phyloP scores from a whole-genome alignment of 2,113 vertebrate genomes.

The Nipponia nippon region DNA sequence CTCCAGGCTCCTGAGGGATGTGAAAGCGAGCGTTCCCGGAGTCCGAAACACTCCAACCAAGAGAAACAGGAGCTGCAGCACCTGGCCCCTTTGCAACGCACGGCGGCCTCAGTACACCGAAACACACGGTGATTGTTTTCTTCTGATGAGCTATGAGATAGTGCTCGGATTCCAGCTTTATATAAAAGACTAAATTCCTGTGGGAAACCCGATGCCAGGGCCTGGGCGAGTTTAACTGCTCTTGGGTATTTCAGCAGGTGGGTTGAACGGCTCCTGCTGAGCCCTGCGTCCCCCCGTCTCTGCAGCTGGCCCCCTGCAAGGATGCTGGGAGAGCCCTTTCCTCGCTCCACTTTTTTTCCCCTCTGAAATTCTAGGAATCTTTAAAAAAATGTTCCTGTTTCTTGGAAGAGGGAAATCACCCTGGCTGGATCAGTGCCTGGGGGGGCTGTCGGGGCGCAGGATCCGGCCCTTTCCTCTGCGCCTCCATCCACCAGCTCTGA shows the following conservation, averaged over 20 bases:
- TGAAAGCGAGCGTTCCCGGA: neutral
- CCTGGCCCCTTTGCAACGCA: accelerated
- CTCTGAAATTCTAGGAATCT: neutral
- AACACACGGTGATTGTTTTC: neutral
- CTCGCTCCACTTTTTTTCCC: neutral
- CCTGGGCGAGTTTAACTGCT: neutral
- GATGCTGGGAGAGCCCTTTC: neutral
- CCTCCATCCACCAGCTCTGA: accelerated
- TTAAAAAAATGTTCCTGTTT: neutral
- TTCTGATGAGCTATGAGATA: neutral
- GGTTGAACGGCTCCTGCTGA: neutral
- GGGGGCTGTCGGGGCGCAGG: neutral
- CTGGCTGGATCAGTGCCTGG: neutral
- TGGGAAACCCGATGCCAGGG: accelerated
- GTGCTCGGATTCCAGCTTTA: neutral
- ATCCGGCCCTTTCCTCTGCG: neutral
- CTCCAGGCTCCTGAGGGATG: neutral
- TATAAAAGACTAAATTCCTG: neutral
- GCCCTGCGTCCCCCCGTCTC: neutral
- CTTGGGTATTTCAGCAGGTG: neutral
- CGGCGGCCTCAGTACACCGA: accelerated
- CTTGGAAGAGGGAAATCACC: neutral
- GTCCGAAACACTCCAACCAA: neutral
- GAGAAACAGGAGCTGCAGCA: neutral
- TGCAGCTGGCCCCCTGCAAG: neutral